These are phyloP conservation scores for Sesamia inferens DNA, from an alignment of 2,888 invertebrate species.

Conservation along the genomic window DNA sequence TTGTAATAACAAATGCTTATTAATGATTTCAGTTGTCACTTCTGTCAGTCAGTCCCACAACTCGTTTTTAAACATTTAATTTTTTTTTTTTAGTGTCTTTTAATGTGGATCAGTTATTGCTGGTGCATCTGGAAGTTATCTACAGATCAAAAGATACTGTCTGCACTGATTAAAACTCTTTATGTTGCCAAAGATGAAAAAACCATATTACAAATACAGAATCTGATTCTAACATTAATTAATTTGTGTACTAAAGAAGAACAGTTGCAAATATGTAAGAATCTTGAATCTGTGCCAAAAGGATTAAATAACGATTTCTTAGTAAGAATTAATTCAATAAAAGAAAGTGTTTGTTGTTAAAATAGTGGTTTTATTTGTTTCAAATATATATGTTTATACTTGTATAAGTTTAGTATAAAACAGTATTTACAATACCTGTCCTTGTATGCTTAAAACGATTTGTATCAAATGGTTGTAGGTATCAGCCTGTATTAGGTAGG, in stretches of 20 bases:
- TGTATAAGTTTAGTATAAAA: not conserved
- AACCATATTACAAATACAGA: conserved; percentile 69
- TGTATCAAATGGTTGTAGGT: too few species aligned
- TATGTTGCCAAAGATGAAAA: conserved; percentile 74
- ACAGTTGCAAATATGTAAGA: conserved; percentile 68
- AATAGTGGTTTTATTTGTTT: conserved; percentile 15
- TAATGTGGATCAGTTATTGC: conserved; percentile 81
- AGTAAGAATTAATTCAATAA: conserved; percentile 72
- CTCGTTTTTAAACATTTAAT: too few species aligned
- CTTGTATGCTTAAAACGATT: too few species aligned
- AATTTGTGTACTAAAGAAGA: conserved; percentile 73
- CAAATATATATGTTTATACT: not conserved
- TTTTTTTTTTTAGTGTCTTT: conserved; percentile 76
- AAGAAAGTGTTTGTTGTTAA: conserved; percentile 61
- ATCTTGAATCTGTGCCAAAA: conserved; percentile 65
- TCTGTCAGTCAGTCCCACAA: too few species aligned
- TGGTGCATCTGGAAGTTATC: conserved; percentile 82
- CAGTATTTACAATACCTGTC: not conserved
- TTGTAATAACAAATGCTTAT: too few species aligned
- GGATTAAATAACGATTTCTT: conserved; percentile 68
- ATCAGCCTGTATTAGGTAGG: too few species aligned
- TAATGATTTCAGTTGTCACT: too few species aligned
- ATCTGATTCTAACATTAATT: conserved; percentile 76
- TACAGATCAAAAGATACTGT: conserved; percentile 75
- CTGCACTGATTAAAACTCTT: conserved; percentile 78